Conservation (phyloP, 2,888 invertebrate genomes). For the Hemithea aestivaria region DNA sequence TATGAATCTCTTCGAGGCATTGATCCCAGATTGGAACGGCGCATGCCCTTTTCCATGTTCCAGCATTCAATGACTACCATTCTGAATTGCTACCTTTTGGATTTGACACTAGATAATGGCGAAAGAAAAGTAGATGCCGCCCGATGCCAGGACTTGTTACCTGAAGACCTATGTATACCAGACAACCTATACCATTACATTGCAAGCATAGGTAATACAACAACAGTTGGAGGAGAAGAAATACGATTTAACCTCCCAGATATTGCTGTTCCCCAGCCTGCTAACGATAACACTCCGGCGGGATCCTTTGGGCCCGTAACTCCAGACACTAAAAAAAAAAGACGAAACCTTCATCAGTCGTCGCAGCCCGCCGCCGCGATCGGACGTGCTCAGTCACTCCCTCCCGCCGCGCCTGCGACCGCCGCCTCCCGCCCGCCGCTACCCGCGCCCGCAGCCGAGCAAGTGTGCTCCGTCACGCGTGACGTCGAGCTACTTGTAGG, state of each 20-base stretch:
- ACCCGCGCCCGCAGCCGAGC: no score
- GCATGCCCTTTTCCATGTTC: conserved; percentile 29
- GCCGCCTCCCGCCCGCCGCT: no score
- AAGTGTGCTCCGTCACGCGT: no score
- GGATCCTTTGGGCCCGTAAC: conserved; percentile 7
- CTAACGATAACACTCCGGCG: conserved; percentile 12
- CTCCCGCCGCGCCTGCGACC: no score
- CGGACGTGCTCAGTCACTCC: no score
- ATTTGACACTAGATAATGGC: conserved; percentile 22
- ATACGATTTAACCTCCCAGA: conserved; percentile 21
- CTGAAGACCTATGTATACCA: conserved; percentile 23
- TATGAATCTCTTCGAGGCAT: conserved; percentile 28
- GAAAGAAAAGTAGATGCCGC: conserved; percentile 16
- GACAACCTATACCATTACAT: conserved; percentile 24
- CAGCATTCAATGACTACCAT: conserved; percentile 29
- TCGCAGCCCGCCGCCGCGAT: no score
- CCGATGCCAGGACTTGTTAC: conserved; percentile 23
- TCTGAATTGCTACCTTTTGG: conserved; percentile 22
- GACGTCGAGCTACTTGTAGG: no score
- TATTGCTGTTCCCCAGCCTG: conserved; percentile 16
- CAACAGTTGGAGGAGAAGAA: conserved; percentile 22
- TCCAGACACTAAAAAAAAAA: no score
- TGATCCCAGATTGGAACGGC: conserved; percentile 24
- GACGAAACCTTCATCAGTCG: no score
- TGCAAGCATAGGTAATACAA: conserved; percentile 22